phyloP scores from a whole-genome alignment of 2,888 invertebrate genomes.

The Luffia ferchaultella region DNA sequence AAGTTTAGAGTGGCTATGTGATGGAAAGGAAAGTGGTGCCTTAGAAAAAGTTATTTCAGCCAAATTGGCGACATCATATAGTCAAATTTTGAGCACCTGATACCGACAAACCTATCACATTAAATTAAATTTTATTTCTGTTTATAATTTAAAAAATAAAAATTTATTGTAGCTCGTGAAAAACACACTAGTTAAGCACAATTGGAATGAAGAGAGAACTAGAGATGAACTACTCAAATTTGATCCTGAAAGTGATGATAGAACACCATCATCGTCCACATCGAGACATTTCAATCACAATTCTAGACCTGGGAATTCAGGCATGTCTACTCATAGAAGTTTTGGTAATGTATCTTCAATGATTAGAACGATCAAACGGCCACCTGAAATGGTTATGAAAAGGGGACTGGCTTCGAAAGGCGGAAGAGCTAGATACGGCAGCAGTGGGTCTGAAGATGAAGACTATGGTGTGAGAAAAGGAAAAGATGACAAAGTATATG shows the following conservation, averaged over 20 bases:
- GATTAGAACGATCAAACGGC: slow-evolving; percentile 14
- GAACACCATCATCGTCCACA: slow-evolving; percentile 20
- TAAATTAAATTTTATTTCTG: neutral
- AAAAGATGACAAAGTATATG: slow-evolving; percentile 70
- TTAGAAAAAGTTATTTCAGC: too few relatives aligned
- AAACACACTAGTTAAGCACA: slow-evolving; percentile 57
- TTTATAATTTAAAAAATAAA: neutral
- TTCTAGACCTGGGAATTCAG: neutral
- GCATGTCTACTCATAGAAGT: neutral
- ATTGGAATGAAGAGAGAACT: slow-evolving; percentile 64
- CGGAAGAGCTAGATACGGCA: slow-evolving; percentile 52
- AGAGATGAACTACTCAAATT: slow-evolving; percentile 58
- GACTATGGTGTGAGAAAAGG: slow-evolving; percentile 68
- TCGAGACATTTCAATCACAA: too few relatives aligned
- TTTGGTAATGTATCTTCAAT: neutral
- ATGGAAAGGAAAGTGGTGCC: too few relatives aligned
- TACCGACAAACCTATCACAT: too few relatives aligned
- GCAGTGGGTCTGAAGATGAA: slow-evolving; percentile 68
- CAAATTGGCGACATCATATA: too few relatives aligned
- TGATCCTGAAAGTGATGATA: slow-evolving; percentile 51
- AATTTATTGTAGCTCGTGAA: slow-evolving; percentile 52
- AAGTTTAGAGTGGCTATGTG: too few relatives aligned
- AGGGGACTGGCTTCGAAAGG: slow-evolving; percentile 28
- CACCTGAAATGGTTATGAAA: slow-evolving; percentile 24
- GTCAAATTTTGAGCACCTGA: too few relatives aligned